Base-by-base conservation (phyloP, 2,797 vertebrate species). In the Gallirallus australis region DNA sequence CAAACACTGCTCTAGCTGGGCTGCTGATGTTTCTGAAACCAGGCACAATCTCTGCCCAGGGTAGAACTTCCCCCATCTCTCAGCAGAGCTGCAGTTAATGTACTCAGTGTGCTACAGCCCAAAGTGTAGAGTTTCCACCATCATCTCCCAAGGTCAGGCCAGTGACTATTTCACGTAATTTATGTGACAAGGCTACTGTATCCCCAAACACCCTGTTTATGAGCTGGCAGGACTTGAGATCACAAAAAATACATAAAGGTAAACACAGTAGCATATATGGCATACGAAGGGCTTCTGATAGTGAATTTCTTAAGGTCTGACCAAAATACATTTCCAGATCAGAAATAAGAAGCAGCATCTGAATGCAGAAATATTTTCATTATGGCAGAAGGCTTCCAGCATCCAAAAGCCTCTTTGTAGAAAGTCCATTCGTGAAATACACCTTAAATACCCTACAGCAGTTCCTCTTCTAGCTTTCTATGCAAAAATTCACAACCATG, bases 401-500 rank as follows among this genome's bases (percentile, higher is more conserved):
- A 71, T 77, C 69, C 11, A 11, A 85, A 84, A 94, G 42, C 14
- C 60, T 68, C 45, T 77, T 85, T 21, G 7, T 2, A 69, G 52
- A 82, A 94, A 83, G 33, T 0, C 0, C 3, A 20, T 89, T 94
- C 9, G 3, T 72, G 82, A 95, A 89, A 40, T 19, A 63, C 77
- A 80, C 70, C 72, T 24, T 66, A 59, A 81, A 93, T 48, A 84
- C n/a, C 39, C 85, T 72, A 75, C 56, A 54, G 90, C 82, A 92
- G 94, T 65, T 77, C 82, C 73, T 69, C 47, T 89, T 59, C 71
- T 50, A 87, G 21, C 86, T 93, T 91, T 96, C 75, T 64, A 72
- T 61, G 81, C 92, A 90, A 92, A 92, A 77, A 86, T 88, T 93
- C 88, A 84, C 88, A 94, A 95, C 78, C 82, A 80, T 59, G 91